Percentiles rank a stretch among this genome's conserved stretches.
These are phyloP conservation scores for Helarctos malayanus DNA, from an alignment of 2,797 vertebrate species.

Conservation along the genomic window DNA sequence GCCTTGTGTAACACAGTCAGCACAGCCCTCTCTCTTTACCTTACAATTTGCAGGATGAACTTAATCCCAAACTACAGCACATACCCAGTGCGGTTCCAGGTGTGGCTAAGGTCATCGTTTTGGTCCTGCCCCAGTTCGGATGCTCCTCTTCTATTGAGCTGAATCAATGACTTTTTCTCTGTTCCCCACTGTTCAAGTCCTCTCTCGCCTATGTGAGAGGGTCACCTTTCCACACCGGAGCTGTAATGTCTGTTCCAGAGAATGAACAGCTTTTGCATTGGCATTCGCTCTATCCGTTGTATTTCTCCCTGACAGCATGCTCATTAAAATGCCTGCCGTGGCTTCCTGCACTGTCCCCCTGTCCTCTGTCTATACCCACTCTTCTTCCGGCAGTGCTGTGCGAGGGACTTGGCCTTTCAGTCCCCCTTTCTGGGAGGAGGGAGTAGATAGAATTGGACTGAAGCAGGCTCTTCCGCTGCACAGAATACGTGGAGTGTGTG, in stretches of 20 bases:
- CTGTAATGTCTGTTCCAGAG: background rate
- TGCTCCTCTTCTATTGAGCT: conserved; percentile 13
- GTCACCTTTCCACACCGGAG: background rate
- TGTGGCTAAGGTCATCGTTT: background rate
- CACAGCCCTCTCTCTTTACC: background rate
- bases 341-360: background rate
- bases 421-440: background rate
- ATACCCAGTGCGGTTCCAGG: background rate
- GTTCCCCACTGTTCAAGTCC: background rate
- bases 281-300: background rate
- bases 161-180: background rate
- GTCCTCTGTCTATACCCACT: background rate
- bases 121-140: background rate
- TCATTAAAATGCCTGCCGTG: background rate
- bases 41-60: background rate
- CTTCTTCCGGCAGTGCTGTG: background rate
- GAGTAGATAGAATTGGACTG: background rate
- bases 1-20: background rate
- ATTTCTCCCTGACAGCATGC: background rate
- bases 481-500: background rate
- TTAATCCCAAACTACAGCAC: background rate
- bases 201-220: background rate
- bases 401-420: background rate
- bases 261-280: background rate
- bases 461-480: background rate